phyloP scores from a whole-genome alignment of 1,140 invertebrate genomes.

The Theocolax elegans region DNA sequence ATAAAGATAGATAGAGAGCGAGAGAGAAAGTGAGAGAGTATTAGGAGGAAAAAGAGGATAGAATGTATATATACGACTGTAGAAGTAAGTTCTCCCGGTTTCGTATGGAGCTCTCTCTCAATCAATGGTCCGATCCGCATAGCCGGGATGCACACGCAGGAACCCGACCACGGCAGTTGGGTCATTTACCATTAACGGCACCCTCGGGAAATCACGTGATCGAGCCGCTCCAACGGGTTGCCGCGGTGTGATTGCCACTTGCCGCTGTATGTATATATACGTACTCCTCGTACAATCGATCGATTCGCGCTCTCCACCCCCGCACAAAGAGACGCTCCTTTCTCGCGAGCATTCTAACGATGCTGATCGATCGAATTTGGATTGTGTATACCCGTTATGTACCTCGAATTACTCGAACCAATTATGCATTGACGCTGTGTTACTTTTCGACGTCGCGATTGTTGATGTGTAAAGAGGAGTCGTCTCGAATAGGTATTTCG shows the following conservation, averaged over 20 bases:
- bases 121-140: constrained; percentile 26
- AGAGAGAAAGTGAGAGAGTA: too few species aligned
- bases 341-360: constrained; percentile 33
- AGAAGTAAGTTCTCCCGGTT: constrained; percentile 20
- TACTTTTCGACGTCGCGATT: too few species aligned
- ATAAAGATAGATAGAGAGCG: too few species aligned
- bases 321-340: neutral
- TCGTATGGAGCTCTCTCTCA: constrained; percentile 19
- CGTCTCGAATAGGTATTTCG: too few species aligned
- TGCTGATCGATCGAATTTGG: constrained; percentile 38
- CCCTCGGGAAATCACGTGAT: constrained; percentile 66
- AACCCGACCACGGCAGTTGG: constrained; percentile 27
- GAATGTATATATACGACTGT: constrained; percentile 11
- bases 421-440: too few species aligned
- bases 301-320: constrained; percentile 42
- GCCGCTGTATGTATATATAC: constrained; percentile 32
- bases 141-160: too few species aligned
- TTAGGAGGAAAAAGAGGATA: neutral
- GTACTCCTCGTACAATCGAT: too few species aligned
- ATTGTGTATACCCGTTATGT: too few species aligned
- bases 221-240: constrained; percentile 53
- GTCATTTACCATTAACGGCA: constrained; percentile 61
- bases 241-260: constrained; percentile 62
- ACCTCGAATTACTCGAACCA: too few species aligned
- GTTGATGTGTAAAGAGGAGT: too few species aligned